phyloP scores from a whole-genome alignment of 2,113 vertebrate genomes.

The Columba janthina region DNA sequence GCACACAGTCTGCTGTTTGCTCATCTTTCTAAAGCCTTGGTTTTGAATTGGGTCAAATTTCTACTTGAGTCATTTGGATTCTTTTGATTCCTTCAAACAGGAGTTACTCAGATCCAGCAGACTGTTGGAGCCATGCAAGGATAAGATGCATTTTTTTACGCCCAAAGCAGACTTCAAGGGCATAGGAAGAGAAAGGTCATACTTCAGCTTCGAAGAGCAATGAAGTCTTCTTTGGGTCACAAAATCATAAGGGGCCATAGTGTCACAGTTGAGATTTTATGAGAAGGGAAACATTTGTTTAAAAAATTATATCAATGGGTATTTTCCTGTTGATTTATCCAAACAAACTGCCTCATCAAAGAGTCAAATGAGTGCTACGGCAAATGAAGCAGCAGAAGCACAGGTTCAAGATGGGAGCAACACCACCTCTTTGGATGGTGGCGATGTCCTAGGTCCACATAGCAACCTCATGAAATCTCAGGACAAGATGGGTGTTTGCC shows the following conservation, averaged over 20 bases:
- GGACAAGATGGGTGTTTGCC: background rate
- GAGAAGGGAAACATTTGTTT: background rate
- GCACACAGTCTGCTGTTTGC: background rate
- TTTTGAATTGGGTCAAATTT: background rate
- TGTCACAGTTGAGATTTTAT: background rate
- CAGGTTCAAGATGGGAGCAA: background rate
- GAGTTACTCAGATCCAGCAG: background rate
- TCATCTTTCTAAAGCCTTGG: background rate
- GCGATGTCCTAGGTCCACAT: background rate
- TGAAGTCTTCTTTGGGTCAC: background rate
- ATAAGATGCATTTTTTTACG: background rate
- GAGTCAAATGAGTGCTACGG: background rate
- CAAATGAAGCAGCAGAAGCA: background rate
- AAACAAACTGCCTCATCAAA: background rate
- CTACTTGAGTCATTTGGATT: background rate
- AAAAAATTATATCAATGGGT: background rate
- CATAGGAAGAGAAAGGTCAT: background rate
- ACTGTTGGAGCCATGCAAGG: background rate
- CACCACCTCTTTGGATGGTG: background rate
- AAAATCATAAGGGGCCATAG: background rate
- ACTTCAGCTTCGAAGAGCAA: background rate
- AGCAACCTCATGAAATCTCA: background rate
- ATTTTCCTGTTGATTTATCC: background rate
- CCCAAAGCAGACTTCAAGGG: background rate
- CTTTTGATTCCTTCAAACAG: background rate